These are phyloP conservation scores for Nanorana parkeri DNA, from an alignment of 2,113 vertebrate genomes.

Conservation along the genomic window DNA sequence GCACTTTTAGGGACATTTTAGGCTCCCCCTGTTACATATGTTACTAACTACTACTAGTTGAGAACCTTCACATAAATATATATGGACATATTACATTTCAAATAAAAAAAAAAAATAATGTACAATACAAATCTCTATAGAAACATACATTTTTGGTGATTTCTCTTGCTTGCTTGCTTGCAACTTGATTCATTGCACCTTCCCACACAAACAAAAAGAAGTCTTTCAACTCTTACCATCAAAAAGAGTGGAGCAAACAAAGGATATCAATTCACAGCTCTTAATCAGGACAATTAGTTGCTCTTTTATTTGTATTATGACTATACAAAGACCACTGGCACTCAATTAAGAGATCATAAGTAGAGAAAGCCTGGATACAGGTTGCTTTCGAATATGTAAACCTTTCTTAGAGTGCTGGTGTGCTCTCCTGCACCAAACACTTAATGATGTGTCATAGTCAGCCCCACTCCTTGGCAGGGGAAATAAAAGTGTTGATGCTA, in stretches of 20 bases:
- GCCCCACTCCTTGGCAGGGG: not conserved
- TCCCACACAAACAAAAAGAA: not conserved
- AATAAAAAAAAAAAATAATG: too few species aligned
- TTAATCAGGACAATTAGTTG: slow-evolving; percentile 20
- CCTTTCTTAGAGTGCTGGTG: slow-evolving; percentile 6
- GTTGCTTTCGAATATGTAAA: not conserved
- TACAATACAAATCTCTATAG: too few species aligned
- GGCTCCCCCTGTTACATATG: too few species aligned
- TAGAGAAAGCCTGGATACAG: slow-evolving; percentile 4
- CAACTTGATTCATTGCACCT: too few species aligned
- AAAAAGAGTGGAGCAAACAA: slow-evolving; percentile 19
- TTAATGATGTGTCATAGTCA: slow-evolving; percentile 22
- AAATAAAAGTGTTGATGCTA: slow-evolving; percentile 41
- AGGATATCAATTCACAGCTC: slow-evolving; percentile 43
- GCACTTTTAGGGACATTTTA: too few species aligned
- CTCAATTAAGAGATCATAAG: slow-evolving; percentile 41
- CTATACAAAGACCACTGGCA: slow-evolving; percentile 1
- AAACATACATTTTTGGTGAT: too few species aligned
- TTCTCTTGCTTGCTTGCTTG: too few species aligned
- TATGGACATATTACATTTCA: too few species aligned
- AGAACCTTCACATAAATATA: too few species aligned
- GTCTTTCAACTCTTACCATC: not conserved
- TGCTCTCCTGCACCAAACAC: slow-evolving; percentile 10
- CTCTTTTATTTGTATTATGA: slow-evolving; percentile 31
- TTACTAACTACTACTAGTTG: too few species aligned